Evolutionary conservation across 2,888 invertebrate species (phyloP).

Genomic region (Morpho achilles): DNA sequence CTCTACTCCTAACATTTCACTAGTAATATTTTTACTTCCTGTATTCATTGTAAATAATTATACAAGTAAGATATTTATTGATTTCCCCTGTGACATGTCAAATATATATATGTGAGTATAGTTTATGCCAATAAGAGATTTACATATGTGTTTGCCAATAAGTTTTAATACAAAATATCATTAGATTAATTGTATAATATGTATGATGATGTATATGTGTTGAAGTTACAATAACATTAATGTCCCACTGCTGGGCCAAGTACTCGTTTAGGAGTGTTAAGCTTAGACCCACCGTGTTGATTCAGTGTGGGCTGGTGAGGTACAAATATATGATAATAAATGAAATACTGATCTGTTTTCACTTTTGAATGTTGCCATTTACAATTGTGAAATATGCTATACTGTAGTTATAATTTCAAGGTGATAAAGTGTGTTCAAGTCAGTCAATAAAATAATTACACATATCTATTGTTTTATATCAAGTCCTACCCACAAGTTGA

Average conservation of each 20-base stretch:
- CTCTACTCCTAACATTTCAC: too few relatives aligned
- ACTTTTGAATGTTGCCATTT: not conserved
- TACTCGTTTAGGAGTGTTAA: too few relatives aligned
- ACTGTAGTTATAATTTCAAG: slow-evolving; percentile 2
- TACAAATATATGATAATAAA: too few relatives aligned
- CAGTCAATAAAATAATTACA: slow-evolving; percentile 7
- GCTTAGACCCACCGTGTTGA: too few relatives aligned
- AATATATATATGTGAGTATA: slow-evolving; percentile 7
- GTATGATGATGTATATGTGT: too few relatives aligned
- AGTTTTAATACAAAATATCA: too few relatives aligned
- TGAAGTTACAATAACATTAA: too few relatives aligned
- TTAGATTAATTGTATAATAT: too few relatives aligned
- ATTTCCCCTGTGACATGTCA: slow-evolving; percentile 18
- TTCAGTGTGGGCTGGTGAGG: too few relatives aligned
- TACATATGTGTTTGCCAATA: not conserved
- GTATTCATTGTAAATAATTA: slow-evolving; percentile 54
- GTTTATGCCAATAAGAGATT: slow-evolving; percentile 3
- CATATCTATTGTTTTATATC: not conserved
- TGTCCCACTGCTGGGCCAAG: too few relatives aligned
- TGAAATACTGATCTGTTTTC: too few relatives aligned
- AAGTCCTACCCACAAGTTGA: too few relatives aligned
- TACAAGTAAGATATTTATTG: slow-evolving; percentile 56
- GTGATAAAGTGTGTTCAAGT: slow-evolving; percentile 12
- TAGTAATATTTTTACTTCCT: not conserved
- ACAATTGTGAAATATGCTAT: not conserved